Base-by-base conservation (phyloP, 2,113 vertebrate genomes). In the Stictonetta naevosa region DNA sequence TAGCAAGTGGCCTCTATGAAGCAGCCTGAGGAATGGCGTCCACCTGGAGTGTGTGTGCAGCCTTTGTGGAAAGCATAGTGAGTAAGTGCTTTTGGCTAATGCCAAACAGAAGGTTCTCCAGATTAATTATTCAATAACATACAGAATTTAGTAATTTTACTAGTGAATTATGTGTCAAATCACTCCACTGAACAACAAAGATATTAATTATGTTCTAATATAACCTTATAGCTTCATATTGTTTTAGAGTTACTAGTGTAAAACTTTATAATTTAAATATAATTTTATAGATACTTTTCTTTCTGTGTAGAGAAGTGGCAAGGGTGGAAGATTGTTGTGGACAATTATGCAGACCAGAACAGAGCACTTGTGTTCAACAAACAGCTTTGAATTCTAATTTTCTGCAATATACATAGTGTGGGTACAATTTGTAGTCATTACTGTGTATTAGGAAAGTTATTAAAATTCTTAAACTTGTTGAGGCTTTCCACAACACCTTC, bases 381-480 rank as follows among this genome's bases (percentile, higher is more conserved):
- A 98, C 96, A 98, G 96, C 96, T 97, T 97, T 95, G 97, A 97
- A 96, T 97, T 97, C 96, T 97, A 94, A 98, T 98, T 97, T 97
- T 97, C 97, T 96, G 92, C 96, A 94, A 60, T 96, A 96, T 95
- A 95, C 88, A 75, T 95, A 97, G 81, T 95, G 95, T 97, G 97
- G 97, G 97, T 96, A 96, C 97, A 96, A 97, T 98, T 97, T 98
- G 94, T 98, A 97, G 97, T 98, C 97, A 97, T 98, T 98, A 98
- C 91, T 42, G 94, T 96, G 90, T 96, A 95, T 97, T 98, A 97
- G 91, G 94, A 97, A 98, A 98, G 98, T 98, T 98, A 98, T 98
- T 98, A 97, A 97, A 98, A 98, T 97, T 95, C 94, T 98, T 95
- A 96, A 95, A 98, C 97, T 98, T 97, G 91, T 96, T 97, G 97